Evolutionary conservation across 2,888 invertebrate species (phyloP).

Genomic region (Rotaria macrura): DNA sequence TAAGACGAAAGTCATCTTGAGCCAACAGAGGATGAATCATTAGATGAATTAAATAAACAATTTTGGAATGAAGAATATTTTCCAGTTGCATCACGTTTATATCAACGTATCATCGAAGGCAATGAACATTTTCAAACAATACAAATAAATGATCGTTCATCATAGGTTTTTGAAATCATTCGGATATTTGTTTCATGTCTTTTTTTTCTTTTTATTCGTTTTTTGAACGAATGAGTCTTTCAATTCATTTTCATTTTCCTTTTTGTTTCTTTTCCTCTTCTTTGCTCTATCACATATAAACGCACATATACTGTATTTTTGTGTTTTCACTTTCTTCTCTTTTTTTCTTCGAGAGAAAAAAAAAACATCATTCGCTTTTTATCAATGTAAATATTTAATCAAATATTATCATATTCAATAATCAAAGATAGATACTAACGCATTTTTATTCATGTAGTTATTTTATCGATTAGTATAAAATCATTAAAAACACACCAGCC

Average conservation of each 20-base stretch:
- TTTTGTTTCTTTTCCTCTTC: no score
- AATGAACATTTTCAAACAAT: background rate
- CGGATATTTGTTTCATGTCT: background rate
- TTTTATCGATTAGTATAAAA: no score
- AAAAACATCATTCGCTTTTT: background rate
- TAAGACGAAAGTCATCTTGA: slow-evolving; percentile 12
- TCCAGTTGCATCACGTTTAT: slow-evolving; percentile 45
- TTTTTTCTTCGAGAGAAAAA: background rate
- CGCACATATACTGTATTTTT: background rate
- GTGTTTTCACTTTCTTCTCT: background rate
- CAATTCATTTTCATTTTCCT: background rate
- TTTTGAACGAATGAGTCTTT: background rate
- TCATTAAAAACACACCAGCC: no score
- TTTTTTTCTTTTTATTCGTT: slow-evolving; percentile 1
- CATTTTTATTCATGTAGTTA: no score
- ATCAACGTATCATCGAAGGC: slow-evolving; percentile 39
- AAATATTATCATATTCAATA: background rate
- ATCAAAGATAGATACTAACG: background rate
- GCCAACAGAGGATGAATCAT: slow-evolving; percentile 39
- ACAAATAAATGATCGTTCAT: background rate
- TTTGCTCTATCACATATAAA: background rate
- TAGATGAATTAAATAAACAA: slow-evolving; percentile 41
- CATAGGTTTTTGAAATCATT: background rate
- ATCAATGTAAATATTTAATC: background rate
- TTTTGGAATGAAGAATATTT: slow-evolving; percentile 46